Evolutionary conservation across 2,888 invertebrate genomes (phyloP).

Genomic region (Perizoma affinitatum): DNA sequence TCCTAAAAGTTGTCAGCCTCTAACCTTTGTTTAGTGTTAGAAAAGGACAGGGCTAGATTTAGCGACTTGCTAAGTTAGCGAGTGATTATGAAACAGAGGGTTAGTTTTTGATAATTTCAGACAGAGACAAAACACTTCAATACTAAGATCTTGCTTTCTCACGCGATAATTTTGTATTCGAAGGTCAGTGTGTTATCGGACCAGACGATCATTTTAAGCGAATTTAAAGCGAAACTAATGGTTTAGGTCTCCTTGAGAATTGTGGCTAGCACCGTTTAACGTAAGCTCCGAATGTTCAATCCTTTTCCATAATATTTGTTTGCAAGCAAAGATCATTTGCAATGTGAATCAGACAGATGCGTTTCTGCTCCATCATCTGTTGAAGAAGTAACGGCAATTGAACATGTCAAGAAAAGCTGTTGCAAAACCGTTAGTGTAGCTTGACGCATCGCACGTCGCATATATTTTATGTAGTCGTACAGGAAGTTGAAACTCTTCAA

Average conservation of each 20-base stretch:
- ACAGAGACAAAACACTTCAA: constrained; percentile 21
- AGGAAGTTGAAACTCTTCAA: constrained; percentile 61
- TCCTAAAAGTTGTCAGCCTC: no score
- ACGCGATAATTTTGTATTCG: constrained; percentile 45
- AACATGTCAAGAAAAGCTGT: constrained; percentile 49
- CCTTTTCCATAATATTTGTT: no score
- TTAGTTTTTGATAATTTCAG: constrained; percentile 15
- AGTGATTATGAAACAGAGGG: neutral
- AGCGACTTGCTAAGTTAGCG: no score
- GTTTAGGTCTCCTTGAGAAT: constrained; percentile 38
- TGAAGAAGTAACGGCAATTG: constrained; percentile 45
- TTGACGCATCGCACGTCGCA: constrained; percentile 1
- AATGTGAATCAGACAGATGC: constrained; percentile 12
- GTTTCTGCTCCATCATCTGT: constrained; percentile 41
- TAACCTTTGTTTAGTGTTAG: no score
- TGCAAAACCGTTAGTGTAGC: constrained; percentile 61
- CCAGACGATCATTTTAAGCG: constrained; percentile 39
- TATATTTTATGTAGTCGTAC: constrained; percentile 43
- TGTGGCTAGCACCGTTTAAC: neutral
- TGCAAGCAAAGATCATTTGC: neutral
- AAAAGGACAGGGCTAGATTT: no score
- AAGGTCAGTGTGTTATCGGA: constrained; percentile 57
- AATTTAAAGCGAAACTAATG: constrained; percentile 45
- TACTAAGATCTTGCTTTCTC: constrained; percentile 50
- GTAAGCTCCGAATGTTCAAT: no score